Base-by-base conservation (phyloP, 2,797 vertebrate genomes). In the Monodelphis domestica region DNA sequence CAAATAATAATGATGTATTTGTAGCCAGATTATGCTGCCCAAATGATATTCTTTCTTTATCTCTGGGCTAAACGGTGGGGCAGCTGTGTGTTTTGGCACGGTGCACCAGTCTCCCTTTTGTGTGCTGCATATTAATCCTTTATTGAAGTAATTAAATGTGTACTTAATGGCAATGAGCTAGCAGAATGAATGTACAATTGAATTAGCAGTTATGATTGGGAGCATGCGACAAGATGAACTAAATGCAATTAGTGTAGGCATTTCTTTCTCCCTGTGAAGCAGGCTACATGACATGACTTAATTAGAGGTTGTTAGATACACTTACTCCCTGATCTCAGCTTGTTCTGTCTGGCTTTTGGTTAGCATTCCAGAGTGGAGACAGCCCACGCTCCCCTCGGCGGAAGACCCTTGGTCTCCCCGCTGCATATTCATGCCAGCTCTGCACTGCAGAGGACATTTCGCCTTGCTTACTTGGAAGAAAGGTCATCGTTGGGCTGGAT, bases 61-160 rank as follows among this genome's bases (percentile, higher is more conserved):
- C 99, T 99, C 98, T 92, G 97, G 97, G 95, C 98, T 98, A 99
- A 99, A 98, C 96, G 98, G 98, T 95, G 93, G 98, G 99, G 99
- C 99, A 99, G 99, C 99, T 99, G 99, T 98, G 98, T 99, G 98
- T 98, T 98, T 98, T 98, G 98, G 98, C 98, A 98, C 94, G 2
- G 97, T 98, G 95, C 98, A 98, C 98, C 98, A 98, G 98, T 98
- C 97, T 97, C 98, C 95, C 98, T 99, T 98, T 99, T 99, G 99
- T 99, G 99, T 94, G 97, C 98, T 99, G 99, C 99, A 99, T 99
- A 99, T 99, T 99, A 99, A 99, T 99, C 99, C 99, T 99, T 99
- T 99, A 99, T 99, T 99, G 99, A 99, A 98, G 99, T 99, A 99
- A 99, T 99, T 99, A 99, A 99, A 99, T 99, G 99, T 98, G 98